Conservation (phyloP, 2,888 invertebrate species). For the Hypselothyrea guttata region DNA sequence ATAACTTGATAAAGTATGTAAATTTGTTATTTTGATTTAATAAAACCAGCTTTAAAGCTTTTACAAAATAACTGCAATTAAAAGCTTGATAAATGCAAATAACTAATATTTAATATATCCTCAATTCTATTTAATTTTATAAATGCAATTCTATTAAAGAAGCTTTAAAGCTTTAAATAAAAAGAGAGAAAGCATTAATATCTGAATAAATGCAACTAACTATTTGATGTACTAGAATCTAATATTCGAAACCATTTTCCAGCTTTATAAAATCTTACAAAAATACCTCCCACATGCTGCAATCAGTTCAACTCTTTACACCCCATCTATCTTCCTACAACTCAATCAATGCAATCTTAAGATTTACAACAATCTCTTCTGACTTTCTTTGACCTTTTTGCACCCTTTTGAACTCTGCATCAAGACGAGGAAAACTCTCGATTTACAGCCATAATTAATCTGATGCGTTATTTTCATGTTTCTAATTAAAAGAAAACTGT, state of each 20-base stretch:
- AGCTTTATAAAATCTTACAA: neutral
- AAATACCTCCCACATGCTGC: neutral
- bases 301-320: constrained; percentile 43
- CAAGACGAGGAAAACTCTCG: constrained; percentile 15
- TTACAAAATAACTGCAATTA: no score
- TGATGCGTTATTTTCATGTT: constrained; percentile 54
- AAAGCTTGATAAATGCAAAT: no score
- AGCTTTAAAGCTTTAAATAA: no score
- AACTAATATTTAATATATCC: no score
- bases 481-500: constrained; percentile 53
- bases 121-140: no score
- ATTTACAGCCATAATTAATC: constrained; percentile 40
- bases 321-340: constrained; percentile 21
- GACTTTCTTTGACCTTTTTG: constrained; percentile 64
- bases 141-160: no score
- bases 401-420: constrained; percentile 16
- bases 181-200: no score
- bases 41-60: no score
- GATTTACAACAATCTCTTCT: constrained; percentile 48
- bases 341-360: constrained; percentile 41
- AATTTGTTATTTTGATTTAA: no score
- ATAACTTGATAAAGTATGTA: no score
- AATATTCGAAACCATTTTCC: neutral
- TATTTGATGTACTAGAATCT: no score
- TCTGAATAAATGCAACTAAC: no score